Conservation (phyloP, 2,797 vertebrate genomes). For the Xenopus petersii region DNA sequence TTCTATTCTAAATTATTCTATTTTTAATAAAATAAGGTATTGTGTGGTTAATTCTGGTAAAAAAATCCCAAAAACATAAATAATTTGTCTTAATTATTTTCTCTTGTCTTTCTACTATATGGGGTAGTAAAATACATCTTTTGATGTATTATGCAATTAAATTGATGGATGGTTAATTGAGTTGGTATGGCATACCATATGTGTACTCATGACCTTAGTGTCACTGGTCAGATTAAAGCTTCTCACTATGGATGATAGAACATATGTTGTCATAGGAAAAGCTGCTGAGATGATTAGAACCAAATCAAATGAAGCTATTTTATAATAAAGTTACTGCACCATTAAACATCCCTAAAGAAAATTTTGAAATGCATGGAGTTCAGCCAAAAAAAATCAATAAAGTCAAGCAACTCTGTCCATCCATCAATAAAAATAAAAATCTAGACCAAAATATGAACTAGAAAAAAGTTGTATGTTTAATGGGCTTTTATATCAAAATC, state of each 20-base stretch:
- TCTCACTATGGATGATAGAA: conserved; percentile 62
- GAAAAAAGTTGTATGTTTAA: too few relatives aligned
- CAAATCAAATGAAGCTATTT: not conserved
- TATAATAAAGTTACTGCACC: conserved; percentile 5
- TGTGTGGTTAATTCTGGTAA: not conserved
- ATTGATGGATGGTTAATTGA: conserved; percentile 79
- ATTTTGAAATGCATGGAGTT: not conserved
- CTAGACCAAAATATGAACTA: not conserved
- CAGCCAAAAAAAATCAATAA: too few relatives aligned
- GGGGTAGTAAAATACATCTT: conserved; percentile 56
- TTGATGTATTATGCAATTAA: conserved; percentile 77
- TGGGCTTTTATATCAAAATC: too few relatives aligned
- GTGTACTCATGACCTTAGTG: conserved; percentile 70
- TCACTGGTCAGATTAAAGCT: conserved; percentile 68
- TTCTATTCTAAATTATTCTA: not conserved
- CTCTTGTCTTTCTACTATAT: conserved; percentile 51
- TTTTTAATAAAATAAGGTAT: not conserved
- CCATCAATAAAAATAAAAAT: not conserved
- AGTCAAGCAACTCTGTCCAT: not conserved
- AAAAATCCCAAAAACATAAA: conserved; percentile 44
- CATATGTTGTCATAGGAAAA: conserved; percentile 60
- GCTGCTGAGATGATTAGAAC: conserved; percentile 44
- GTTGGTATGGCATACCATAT: conserved; percentile 71
- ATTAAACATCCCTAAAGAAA: conserved; percentile 39
- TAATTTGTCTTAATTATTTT: conserved; percentile 60